These are phyloP conservation scores for Drosophila ercepeae DNA, from an alignment of 1,140 invertebrate species.

Conservation along the genomic window DNA sequence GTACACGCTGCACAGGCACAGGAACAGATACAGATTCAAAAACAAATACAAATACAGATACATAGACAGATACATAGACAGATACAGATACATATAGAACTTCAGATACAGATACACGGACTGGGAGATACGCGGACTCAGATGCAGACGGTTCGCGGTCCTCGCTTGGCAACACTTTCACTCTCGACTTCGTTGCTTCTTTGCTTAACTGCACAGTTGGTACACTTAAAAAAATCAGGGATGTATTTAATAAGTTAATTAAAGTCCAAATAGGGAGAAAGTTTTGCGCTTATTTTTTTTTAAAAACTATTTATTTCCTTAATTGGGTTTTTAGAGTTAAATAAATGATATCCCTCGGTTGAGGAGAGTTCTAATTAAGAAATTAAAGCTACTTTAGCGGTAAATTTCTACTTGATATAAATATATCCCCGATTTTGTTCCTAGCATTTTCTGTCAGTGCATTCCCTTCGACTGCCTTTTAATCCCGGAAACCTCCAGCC, in stretches of 20 bases:
- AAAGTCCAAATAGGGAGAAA: too few relatives aligned
- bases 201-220: not conserved
- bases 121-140: slow-evolving; percentile 5
- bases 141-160: slow-evolving; percentile 41
- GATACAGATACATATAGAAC: slow-evolving; percentile 1
- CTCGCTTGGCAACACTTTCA: slow-evolving; percentile 67
- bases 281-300: too few relatives aligned
- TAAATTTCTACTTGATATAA: too few relatives aligned
- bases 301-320: too few relatives aligned
- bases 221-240: not conserved
- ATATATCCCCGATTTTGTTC: too few relatives aligned
- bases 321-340: too few relatives aligned
- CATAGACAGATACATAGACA: not conserved
- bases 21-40: not conserved
- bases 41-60: not conserved
- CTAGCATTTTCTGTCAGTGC: not conserved
- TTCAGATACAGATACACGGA: slow-evolving; percentile 16
- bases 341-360: too few relatives aligned
- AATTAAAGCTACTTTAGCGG: too few relatives aligned
- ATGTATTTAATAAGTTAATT: not conserved
- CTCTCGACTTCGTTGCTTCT: slow-evolving; percentile 29
- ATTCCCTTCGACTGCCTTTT: not conserved
- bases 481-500: not conserved
- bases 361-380: too few relatives aligned
- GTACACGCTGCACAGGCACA: slow-evolving; percentile 3